These are phyloP conservation scores for Drosophila neonasuta DNA, from an alignment of 2,888 invertebrate genomes.

Conservation along the genomic window DNA sequence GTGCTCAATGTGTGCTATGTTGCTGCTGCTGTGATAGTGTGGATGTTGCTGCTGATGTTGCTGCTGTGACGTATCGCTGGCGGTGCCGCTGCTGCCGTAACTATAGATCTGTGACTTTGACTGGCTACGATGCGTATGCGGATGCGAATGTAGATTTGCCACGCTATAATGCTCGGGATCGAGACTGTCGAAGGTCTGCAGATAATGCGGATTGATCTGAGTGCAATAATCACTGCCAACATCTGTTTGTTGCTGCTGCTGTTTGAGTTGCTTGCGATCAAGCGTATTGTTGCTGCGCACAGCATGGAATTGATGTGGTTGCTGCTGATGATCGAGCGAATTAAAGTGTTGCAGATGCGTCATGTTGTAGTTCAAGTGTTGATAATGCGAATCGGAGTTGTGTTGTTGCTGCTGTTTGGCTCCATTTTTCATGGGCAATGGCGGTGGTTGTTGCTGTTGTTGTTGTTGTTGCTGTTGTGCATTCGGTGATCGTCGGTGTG, in stretches of 20 bases:
- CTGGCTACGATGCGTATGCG: constrained; percentile 76
- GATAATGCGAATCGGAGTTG: constrained; percentile 65
- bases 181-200: constrained; percentile 80
- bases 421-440: constrained; percentile 61
- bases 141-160: constrained; percentile 59
- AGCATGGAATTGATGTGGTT: constrained; percentile 40
- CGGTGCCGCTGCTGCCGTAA: constrained; percentile 73
- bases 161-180: constrained; percentile 80
- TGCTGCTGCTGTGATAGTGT: constrained; percentile 70
- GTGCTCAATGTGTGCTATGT: constrained; percentile 74
- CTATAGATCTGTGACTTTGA: constrained; percentile 81
- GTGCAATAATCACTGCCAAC: constrained; percentile 71
- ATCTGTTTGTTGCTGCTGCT: constrained; percentile 21
- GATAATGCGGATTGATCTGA: constrained; percentile 79
- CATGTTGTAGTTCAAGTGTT: constrained; percentile 64
- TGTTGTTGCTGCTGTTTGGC: constrained; percentile 59
- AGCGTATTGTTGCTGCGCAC: constrained; percentile 69
- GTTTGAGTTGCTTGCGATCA: constrained; percentile 61
- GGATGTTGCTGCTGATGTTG: constrained; percentile 48
- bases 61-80: constrained; percentile 70
- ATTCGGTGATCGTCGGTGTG: constrained; percentile 17
- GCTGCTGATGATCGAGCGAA: constrained; percentile 73
- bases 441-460: constrained; percentile 26
- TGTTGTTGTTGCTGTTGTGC: constrained; percentile 49
- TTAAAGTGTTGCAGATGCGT: constrained; percentile 72